Base-by-base conservation (phyloP, 2,797 vertebrate genomes). In the Lagodon rhomboides region DNA sequence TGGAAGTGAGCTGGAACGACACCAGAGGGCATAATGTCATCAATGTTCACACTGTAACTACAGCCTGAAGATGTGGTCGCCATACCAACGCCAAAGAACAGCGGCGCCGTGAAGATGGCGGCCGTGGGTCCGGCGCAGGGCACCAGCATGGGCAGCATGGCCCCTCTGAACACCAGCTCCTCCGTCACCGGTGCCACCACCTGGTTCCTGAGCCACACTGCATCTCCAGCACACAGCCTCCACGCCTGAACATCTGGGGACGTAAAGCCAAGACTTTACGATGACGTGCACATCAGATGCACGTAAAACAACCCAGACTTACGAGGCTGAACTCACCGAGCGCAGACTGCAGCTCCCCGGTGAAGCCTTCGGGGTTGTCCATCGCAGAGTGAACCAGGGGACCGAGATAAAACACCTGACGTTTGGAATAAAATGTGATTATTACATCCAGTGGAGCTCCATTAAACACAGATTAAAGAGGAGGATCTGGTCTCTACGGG, bases 151-250 rank as follows among this genome's bases (percentile, higher is more conserved):
- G 96, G 96, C 88, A 97, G 83, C 96, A 97, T 96, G 85, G 95
- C 96, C 69, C 95, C 96, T 49, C 96, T 93, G 91, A 96, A 96
- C 59, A 96, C 95, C 87, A 96, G 92, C 89, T 97, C 95, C 84
- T 97, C 97, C 0, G 95, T 96, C 75, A 96, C 82, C 2, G 96
- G 96, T 0, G 96, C 96, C 50, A 96, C 96, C 94, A 96, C 94
- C 88, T 97, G 97, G 92, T 97, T 97, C 67, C 95, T 94, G 56
- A 96, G 93, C 96, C 96, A 96, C 66, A 94, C 94, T 92, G 95
- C 95, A 68, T 96, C 95, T 17, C 91, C 87, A 55, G 93, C 78
- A 77, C 95, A 95, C 68, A 89, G 69, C 64, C 66, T 90, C 96
- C 96, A 96, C 3, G 90, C 89, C 27, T 89, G 87, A 61, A 95